Evolutionary conservation across 1,140 invertebrate genomes (phyloP), one percentile per base, ranked within the genome.

Genomic region (Gryllus bimaculatus): DNA sequence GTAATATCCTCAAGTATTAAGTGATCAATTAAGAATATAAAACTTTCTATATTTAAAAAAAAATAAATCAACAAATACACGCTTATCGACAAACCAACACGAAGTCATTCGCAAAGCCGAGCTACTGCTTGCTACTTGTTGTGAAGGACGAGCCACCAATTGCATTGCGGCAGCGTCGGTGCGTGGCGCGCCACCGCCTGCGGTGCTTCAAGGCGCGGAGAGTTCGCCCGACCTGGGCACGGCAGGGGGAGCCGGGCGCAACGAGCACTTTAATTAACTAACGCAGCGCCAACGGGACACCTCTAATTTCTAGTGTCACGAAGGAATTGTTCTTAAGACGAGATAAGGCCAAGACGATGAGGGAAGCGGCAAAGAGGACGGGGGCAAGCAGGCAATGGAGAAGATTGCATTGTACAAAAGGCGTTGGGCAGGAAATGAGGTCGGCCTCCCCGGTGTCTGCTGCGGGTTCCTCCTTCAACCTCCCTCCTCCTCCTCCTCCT

Each of bases 301-400:
- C 79, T 79, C 79, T 79, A 79, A 79, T 77, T 79, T 79, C 79
- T 73, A 77, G 49, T 48, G 79, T 76, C 79, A 79, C 75, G 75
- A 74, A 79, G 76, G 78, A 79, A 79, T 79, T 79, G 78, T 79
- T 79, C 78, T 79, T 79, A 77, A 79, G 78, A 75, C 78, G 48
- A 79, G 78, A 79, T 79, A 79, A 79, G 78, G 47, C 76, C 76
- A 77, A 48, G 48, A 54, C 76, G 76, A 48, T 47, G 48, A 48
- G 76, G 76, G 47, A 48, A 48, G 76, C 54, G 54, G 54, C 7
- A 7, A 66, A 66, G 54, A 66, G 54, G 76, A 10, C 12, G 47
- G 76, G 76, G 76, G 39, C 48, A 39, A 48, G 26, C 39, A 77
- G 10, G 54, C 54, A 13, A 66, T 66, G 54, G 54, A 73, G 48